These are phyloP conservation scores for Charadrius vociferus DNA, from an alignment of 2,113 vertebrate species.

Conservation along the genomic window DNA sequence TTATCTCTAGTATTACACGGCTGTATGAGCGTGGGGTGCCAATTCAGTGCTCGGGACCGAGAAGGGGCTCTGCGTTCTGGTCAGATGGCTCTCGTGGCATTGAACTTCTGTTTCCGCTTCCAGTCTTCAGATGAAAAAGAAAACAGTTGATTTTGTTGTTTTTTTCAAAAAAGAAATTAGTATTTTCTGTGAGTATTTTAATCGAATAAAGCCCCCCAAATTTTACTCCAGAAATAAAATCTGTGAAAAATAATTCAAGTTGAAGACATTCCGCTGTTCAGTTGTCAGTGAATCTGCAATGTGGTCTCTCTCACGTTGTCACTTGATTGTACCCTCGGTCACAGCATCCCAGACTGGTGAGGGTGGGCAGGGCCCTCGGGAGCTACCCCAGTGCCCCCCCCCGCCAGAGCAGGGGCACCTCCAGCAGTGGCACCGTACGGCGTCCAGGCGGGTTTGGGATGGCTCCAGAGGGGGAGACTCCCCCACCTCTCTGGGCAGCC, in stretches of 20 bases:
- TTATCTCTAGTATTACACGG: neutral
- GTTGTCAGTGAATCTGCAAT: neutral
- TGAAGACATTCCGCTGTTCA: neutral
- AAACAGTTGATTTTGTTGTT: neutral
- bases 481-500: no score
- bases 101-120: neutral
- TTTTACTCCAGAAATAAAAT: neutral
- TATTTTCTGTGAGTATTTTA: neutral
- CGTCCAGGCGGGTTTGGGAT: no score
- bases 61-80: neutral
- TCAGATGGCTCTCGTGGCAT: neutral
- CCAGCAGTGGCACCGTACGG: no score
- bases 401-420: no score
- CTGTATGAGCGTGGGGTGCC: neutral
- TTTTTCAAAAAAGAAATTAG: no score
- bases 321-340: neutral
- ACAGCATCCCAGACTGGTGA: no score
- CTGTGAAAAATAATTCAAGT: neutral
- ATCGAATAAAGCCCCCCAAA: fast-evolving
- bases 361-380: no score
- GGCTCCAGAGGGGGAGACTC: no score
- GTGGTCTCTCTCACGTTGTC: fast-evolving
- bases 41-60: fast-evolving
- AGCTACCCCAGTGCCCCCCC: no score
- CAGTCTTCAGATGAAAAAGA: neutral